phyloP scores from a whole-genome alignment of 2,113 vertebrate species.

The Upupa epops region DNA sequence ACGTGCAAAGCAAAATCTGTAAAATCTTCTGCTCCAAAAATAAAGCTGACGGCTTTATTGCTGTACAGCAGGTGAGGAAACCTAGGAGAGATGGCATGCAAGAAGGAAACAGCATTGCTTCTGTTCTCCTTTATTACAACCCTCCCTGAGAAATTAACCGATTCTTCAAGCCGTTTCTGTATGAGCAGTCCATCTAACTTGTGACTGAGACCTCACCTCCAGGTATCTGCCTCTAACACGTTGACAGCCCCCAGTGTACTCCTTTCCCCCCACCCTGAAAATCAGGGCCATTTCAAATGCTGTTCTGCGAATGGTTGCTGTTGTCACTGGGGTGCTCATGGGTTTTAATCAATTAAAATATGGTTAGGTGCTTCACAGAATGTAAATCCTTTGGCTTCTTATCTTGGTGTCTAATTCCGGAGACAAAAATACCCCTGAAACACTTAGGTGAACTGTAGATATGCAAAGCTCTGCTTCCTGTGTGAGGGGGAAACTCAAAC shows the following conservation, averaged over 20 bases:
- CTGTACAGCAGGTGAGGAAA: not conserved
- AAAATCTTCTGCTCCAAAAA: not conserved
- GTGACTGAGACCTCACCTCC: not conserved
- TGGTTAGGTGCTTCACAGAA: not conserved
- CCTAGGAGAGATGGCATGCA: not conserved
- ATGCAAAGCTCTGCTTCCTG: slow-evolving; percentile 43
- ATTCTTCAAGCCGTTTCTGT: not conserved
- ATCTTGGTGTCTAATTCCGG: not conserved
- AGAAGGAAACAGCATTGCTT: not conserved
- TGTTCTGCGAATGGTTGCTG: not conserved
- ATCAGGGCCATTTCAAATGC: not conserved
- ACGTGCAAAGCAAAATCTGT: not conserved
- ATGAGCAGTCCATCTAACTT: not conserved
- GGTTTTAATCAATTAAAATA: not conserved
- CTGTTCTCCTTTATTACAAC: not conserved
- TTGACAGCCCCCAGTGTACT: not conserved
- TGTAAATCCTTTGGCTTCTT: not conserved
- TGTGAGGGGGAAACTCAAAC: not conserved
- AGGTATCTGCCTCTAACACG: not conserved
- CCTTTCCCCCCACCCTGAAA: not conserved
- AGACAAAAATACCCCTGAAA: slow-evolving; percentile 43
- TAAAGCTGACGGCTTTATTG: not conserved
- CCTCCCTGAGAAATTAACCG: not conserved
- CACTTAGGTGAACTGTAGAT: not conserved
- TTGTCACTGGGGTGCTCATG: not conserved